Percentiles rank a stretch among this genome's conserved stretches.
Conservation (phyloP, 2,888 invertebrate genomes). For the Amiota communis region DNA sequence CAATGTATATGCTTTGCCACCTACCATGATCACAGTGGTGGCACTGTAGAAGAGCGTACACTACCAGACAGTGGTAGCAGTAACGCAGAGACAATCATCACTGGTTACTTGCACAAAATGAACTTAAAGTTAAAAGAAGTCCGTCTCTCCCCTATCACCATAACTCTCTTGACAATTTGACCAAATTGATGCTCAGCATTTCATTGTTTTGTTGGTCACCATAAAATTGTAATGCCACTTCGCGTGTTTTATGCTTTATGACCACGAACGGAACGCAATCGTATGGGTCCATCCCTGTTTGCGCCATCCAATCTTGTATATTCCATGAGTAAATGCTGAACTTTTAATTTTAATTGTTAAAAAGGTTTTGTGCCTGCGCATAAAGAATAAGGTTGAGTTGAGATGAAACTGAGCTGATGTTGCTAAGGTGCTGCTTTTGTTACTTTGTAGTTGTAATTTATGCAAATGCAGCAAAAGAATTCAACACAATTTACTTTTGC, state of each 20-base stretch:
- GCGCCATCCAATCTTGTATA: constrained; percentile 16
- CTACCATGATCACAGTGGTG: constrained; percentile 24
- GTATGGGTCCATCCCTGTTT: constrained; percentile 29
- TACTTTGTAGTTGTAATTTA: background rate
- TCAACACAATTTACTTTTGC: constrained; percentile 11
- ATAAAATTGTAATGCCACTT: constrained; percentile 67
- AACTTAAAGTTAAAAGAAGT: constrained; percentile 2
- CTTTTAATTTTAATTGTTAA: constrained; percentile 67
- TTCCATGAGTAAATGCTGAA: constrained; percentile 61
- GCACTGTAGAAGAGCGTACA: constrained; percentile 37
- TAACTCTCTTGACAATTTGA: constrained; percentile 33
- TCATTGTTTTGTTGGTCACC: constrained; percentile 53
- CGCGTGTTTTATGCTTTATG: constrained; percentile 69
- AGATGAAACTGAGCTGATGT: too few relatives aligned
- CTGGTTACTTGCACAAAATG: constrained; percentile 24
- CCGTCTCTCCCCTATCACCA: too few relatives aligned
- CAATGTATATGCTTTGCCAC: background rate
- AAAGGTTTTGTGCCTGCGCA: constrained; percentile 57
- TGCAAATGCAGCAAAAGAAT: constrained; percentile 20
- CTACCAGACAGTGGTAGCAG: constrained; percentile 34
- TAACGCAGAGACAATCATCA: constrained; percentile 32
- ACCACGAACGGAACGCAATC: constrained; percentile 56
- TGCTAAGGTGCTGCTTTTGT: constrained; percentile 5
- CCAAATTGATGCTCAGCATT: constrained; percentile 36
- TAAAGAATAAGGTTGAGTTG: background rate